These are phyloP conservation scores for Eumaeus atala DNA, from an alignment of 1,140 invertebrate genomes.

Conservation along the genomic window DNA sequence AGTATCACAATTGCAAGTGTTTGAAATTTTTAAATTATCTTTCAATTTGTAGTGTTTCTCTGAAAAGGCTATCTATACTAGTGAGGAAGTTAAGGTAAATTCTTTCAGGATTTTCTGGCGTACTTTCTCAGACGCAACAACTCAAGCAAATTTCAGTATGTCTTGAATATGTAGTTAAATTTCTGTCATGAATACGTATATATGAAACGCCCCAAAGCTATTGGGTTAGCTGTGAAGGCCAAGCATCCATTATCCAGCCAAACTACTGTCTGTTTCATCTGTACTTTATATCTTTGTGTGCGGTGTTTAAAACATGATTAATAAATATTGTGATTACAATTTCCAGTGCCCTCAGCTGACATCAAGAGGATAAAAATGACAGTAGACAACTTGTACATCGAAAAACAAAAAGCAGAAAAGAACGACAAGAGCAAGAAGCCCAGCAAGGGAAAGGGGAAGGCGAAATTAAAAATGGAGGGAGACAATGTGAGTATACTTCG, in stretches of 20 bases:
- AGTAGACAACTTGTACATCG: constrained; percentile 85
- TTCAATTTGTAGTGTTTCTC: too few species aligned
- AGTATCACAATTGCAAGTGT: too few species aligned
- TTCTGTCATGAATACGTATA: too few species aligned
- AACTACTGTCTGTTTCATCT: not conserved
- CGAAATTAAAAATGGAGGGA: constrained; percentile 84
- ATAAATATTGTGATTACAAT: constrained; percentile 19
- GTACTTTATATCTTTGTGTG: not conserved
- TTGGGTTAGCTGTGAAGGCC: too few species aligned
- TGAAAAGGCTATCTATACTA: too few species aligned
- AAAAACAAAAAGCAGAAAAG: constrained; percentile 88
- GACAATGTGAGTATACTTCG: constrained; percentile 78
- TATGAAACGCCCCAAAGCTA: too few species aligned
- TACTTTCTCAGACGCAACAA: too few species aligned
- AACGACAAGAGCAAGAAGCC: constrained; percentile 82
- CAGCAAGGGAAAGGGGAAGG: constrained; percentile 86
- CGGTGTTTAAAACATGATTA: constrained; percentile 12
- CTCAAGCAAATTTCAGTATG: too few species aligned
- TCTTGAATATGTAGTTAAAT: too few species aligned
- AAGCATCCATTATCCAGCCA: not conserved
- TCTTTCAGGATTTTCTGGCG: too few species aligned
- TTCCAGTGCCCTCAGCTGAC: constrained; percentile 80
- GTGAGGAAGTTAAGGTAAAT: too few species aligned
- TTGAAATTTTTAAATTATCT: too few species aligned
- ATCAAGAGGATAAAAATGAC: constrained; percentile 88